These are phyloP conservation scores for Ormyrus pomaceus DNA, from an alignment of 2,888 invertebrate genomes.

Conservation along the genomic window DNA sequence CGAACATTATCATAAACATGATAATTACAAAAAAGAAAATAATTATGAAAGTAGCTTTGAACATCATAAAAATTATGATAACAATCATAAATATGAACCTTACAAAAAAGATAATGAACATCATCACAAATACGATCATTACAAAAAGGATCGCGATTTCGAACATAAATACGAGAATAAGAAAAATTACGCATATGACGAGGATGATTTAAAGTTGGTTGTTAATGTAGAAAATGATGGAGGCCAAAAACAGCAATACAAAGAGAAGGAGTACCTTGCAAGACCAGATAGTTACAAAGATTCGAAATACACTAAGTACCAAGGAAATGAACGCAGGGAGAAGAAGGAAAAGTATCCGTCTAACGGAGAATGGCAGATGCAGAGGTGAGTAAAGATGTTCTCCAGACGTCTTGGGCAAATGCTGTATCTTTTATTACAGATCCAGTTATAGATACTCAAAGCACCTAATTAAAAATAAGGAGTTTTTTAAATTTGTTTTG, in stretches of 20 bases:
- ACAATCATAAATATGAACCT: slow-evolving; percentile 9
- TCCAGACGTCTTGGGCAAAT: too few species aligned
- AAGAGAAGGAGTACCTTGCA: slow-evolving; percentile 29
- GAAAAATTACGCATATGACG: slow-evolving; percentile 17
- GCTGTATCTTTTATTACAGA: too few species aligned
- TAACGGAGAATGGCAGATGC: slow-evolving; percentile 54
- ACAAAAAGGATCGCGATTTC: slow-evolving; percentile 15
- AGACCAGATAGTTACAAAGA: slow-evolving; percentile 42
- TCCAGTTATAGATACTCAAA: too few species aligned
- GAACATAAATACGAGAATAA: slow-evolving; percentile 24
- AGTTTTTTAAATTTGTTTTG: too few species aligned
- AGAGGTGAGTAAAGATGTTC: slow-evolving; percentile 40
- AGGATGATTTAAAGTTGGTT: slow-evolving; percentile 28
- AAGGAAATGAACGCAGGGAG: slow-evolving; percentile 26
- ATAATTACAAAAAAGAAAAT: slow-evolving; percentile 4
- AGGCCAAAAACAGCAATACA: slow-evolving; percentile 19
- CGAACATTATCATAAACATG: neutral
- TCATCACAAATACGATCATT: neutral
- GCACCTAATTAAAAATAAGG: too few species aligned
- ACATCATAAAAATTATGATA: slow-evolving; percentile 12
- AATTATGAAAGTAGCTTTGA: neutral
- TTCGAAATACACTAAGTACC: slow-evolving; percentile 39
- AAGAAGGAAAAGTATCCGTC: slow-evolving; percentile 43
- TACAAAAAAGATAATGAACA: slow-evolving; percentile 5
- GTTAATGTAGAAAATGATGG: slow-evolving; percentile 22